These are phyloP conservation scores for Drosophila macrothrix DNA, from an alignment of 2,888 invertebrate species.

Conservation along the genomic window DNA sequence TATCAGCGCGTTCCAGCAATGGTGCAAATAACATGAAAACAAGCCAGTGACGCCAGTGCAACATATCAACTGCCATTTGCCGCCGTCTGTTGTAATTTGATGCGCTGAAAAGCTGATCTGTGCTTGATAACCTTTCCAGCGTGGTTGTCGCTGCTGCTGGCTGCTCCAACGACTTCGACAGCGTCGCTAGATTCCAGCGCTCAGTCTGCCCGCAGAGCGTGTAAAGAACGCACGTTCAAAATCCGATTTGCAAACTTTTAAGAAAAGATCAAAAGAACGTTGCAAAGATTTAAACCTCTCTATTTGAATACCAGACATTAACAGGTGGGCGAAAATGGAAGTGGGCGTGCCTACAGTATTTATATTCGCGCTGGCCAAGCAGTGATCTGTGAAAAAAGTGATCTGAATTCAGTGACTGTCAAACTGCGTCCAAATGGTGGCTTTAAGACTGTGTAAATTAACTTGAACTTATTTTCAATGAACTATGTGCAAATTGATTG, in stretches of 20 bases:
- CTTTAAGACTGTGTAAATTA: neutral
- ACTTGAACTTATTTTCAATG: neutral
- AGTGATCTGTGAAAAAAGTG: neutral
- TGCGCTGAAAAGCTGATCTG: constrained; percentile 44
- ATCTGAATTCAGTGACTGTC: neutral
- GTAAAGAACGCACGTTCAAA: constrained; percentile 34
- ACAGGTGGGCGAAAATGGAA: constrained; percentile 3
- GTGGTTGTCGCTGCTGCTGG: constrained; percentile 28
- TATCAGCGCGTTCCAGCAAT: constrained; percentile 39
- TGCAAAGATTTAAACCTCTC: neutral
- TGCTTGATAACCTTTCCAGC: constrained; percentile 66
- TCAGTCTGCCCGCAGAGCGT: constrained; percentile 37
- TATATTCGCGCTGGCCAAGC: neutral
- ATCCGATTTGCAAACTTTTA: neutral
- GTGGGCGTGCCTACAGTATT: neutral
- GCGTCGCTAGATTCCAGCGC: constrained; percentile 4
- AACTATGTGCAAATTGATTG: neutral
- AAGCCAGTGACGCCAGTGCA: constrained; percentile 66
- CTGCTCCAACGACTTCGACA: constrained; percentile 46
- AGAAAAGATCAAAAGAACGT: neutral
- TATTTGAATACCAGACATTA: neutral
- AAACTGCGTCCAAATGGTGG: neutral
- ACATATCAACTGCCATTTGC: constrained; percentile 21
- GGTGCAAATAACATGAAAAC: constrained; percentile 14
- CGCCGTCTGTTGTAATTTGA: constrained; percentile 54